A percentile compares a stretch with the other conserved stretches of the same genome.
phyloP scores from a whole-genome alignment of 2,797 vertebrate species.

The Chiloscyllium punctatum region DNA sequence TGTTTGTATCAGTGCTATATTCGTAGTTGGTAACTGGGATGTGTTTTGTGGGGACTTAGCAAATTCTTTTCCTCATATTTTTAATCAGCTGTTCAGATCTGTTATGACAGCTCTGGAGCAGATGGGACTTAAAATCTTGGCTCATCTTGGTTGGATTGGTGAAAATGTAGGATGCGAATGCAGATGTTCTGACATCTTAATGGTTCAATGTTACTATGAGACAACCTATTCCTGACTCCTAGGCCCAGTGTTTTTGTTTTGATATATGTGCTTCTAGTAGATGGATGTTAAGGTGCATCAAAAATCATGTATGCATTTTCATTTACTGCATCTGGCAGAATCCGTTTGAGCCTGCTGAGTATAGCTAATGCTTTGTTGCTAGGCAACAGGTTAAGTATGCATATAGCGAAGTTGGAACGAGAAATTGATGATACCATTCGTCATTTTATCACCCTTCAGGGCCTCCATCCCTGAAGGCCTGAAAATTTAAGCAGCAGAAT shows the following conservation, averaged over 20 bases:
- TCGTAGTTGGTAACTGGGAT: neutral
- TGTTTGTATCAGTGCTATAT: neutral
- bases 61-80: neutral
- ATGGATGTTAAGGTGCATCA: neutral
- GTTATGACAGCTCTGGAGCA: too few species aligned
- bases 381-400: conserved; percentile 25
- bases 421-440: neutral
- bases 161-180: neutral
- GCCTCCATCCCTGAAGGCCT: neutral
- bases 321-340: neutral
- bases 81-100: too few species aligned
- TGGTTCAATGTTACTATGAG: neutral
- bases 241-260: neutral
- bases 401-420: neutral
- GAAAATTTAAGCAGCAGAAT: neutral
- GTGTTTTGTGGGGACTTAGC: neutral
- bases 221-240: neutral
- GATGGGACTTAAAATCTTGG: too few species aligned
- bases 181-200: neutral
- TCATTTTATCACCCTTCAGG: neutral
- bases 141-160: neutral
- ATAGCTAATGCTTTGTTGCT: neutral
- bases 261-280: neutral
- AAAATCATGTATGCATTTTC: conserved; percentile 2
- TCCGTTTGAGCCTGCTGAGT: neutral